These are phyloP conservation scores for Labia minor DNA, from an alignment of 2,888 invertebrate genomes.

Conservation along the genomic window DNA sequence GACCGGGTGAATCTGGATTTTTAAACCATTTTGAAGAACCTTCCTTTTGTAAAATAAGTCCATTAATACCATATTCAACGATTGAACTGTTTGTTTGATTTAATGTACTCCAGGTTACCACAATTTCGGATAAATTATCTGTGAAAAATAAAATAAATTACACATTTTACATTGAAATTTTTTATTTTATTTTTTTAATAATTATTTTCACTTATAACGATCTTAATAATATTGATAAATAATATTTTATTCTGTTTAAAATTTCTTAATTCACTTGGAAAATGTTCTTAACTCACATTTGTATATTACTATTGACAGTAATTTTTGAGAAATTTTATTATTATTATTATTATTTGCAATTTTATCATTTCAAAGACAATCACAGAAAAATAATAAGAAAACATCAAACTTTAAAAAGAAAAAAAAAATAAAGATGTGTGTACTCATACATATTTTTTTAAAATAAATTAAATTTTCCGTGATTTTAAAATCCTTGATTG, in stretches of 20 bases:
- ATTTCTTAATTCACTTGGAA: too few species aligned
- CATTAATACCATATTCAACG: conserved; percentile 61
- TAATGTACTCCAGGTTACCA: conserved; percentile 74
- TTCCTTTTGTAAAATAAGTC: conserved; percentile 42
- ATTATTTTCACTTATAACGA: not conserved
- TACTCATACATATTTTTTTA: too few species aligned
- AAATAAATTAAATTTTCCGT: too few species aligned
- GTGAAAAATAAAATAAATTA: conserved; percentile 27
- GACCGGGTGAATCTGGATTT: conserved; percentile 59
- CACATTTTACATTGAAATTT: not conserved
- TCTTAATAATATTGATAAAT: not conserved
- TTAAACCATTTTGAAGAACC: conserved; percentile 54
- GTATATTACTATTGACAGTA: too few species aligned
- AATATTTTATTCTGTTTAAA: not conserved
- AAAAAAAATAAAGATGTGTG: too few species aligned
- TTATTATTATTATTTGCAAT: too few species aligned
- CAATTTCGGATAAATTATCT: conserved; percentile 56
- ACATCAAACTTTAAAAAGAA: too few species aligned
- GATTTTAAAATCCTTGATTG: too few species aligned
- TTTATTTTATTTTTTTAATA: not conserved
- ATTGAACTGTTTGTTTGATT: conserved; percentile 53
- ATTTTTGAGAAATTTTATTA: too few species aligned
- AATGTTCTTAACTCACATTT: too few species aligned
- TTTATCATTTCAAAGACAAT: too few species aligned
- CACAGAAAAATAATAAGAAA: too few species aligned